These are phyloP conservation scores for Parauchenoglanis ngamensis DNA, from an alignment of 2,797 vertebrate genomes.

Conservation along the genomic window DNA sequence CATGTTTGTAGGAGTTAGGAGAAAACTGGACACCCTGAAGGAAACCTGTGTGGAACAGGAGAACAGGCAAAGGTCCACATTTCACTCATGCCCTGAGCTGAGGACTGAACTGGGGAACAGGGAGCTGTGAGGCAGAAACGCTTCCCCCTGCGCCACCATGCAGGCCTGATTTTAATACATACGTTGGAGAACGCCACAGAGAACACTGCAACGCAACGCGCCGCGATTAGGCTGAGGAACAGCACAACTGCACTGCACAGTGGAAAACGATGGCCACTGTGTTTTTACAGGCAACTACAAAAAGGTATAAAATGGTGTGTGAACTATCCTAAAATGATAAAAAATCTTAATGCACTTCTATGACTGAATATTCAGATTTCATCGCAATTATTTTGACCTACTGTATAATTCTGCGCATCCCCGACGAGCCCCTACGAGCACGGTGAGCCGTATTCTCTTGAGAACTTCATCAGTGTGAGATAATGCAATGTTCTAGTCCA, in stretches of 20 bases:
- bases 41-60: not conserved
- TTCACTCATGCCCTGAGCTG: not conserved
- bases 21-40: not conserved
- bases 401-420: not conserved
- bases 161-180: not conserved
- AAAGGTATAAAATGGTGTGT: not conserved
- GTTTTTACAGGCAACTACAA: not conserved
- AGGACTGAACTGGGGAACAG: not conserved
- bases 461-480: conserved; percentile 49
- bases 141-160: not conserved
- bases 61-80: not conserved
- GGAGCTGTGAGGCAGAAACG: not conserved
- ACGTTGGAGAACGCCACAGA: not conserved
- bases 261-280: not conserved
- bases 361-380: not conserved
- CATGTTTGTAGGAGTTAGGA: too few species aligned
- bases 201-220: not conserved
- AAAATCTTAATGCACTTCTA: not conserved
- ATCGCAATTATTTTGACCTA: not conserved
- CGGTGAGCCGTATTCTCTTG: conserved; percentile 28
- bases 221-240: not conserved
- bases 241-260: not conserved
- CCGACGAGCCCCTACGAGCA: not conserved
- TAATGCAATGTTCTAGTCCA: conserved; percentile 47
- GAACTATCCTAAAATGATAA: not conserved